phyloP scores from a whole-genome alignment of 2,888 invertebrate species.

The Dryococelus australis region DNA sequence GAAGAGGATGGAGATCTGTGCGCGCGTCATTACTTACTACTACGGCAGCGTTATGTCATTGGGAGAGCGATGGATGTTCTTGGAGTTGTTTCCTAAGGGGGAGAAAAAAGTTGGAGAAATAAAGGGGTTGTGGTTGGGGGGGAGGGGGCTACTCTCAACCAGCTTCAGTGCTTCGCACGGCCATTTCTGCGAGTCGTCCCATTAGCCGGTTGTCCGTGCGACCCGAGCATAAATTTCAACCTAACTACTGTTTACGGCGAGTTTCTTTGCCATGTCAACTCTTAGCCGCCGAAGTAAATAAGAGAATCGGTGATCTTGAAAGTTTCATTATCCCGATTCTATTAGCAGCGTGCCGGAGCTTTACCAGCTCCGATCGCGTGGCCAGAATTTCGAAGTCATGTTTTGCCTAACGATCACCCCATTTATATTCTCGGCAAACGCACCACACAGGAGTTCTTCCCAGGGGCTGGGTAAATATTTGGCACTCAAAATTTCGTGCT shows the following conservation, averaged over 20 bases:
- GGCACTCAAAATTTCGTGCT: too few species aligned
- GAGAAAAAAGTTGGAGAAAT: too few species aligned
- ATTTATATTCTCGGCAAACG: too few species aligned
- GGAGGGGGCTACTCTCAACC: too few species aligned
- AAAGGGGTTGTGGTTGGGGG: too few species aligned
- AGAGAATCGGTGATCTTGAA: neutral
- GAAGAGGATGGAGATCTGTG: too few species aligned
- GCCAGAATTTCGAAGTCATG: neutral
- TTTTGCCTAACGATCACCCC: neutral
- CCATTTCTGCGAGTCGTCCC: neutral
- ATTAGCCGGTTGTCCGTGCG: conserved; percentile 10
- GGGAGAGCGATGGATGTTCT: too few species aligned
- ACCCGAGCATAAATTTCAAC: neutral
- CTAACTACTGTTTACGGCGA: neutral
- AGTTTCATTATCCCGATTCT: neutral
- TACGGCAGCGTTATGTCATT: too few species aligned
- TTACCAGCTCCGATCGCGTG: neutral
- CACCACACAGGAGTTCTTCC: too few species aligned
- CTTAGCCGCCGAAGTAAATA: neutral
- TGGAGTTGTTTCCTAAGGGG: too few species aligned
- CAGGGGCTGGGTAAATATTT: too few species aligned
- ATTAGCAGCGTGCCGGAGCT: neutral
- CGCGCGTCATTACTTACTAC: too few species aligned
- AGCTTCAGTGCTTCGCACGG: neutral
- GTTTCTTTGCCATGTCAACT: neutral